Percentiles rank a stretch among this genome's conserved stretches.
These are phyloP conservation scores for Hypsopygia costalis DNA, from an alignment of 2,888 invertebrate species.

Conservation along the genomic window DNA sequence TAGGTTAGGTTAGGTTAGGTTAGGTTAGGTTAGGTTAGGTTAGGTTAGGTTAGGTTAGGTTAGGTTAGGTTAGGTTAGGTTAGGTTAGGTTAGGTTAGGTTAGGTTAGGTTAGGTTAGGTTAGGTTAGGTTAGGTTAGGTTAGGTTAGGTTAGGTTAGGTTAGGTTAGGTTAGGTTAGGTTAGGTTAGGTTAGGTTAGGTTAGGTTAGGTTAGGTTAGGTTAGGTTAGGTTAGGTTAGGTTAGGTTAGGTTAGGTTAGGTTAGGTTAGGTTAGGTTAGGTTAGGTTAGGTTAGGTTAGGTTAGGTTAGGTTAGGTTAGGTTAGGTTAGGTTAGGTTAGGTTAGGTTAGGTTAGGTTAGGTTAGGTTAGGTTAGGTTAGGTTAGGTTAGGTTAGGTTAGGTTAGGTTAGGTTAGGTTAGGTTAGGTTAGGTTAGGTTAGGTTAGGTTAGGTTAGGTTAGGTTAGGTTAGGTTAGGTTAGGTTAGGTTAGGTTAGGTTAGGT, in stretches of 20 bases:
- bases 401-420: conserved; percentile 13
- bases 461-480: conserved; percentile 13
- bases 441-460: conserved; percentile 12
- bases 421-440: conserved; percentile 12
- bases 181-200: conserved; percentile 16
- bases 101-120: conserved; percentile 21
- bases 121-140: conserved; percentile 18
- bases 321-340: conserved; percentile 11
- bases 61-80: conserved; percentile 14
- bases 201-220: conserved; percentile 17
- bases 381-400: conserved; percentile 14
- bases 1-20: conserved; percentile 13
- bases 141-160: conserved; percentile 17
- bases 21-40: conserved; percentile 14
- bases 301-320: conserved; percentile 11
- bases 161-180: conserved; percentile 18
- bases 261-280: conserved; percentile 15
- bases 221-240: conserved; percentile 12
- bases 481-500: conserved; percentile 12
- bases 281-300: conserved; percentile 12
- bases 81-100: conserved; percentile 19
- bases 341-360: conserved; percentile 13
- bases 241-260: conserved; percentile 14
- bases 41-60: conserved; percentile 13
- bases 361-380: conserved; percentile 14